A percentile compares a stretch with the other conserved stretches of the same genome.
Evolutionary conservation across 2,113 vertebrate genomes (phyloP).

Genomic region (zebrafish (Danio rerio)): GRCz12tu NC_133194.1:25665001-25665500

Average conservation of each 20-base stretch:
- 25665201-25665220: constrained; percentile 12
- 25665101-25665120: constrained; percentile 27
- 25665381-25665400: background rate
- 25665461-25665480: no score
- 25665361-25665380: background rate
- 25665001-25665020: constrained; percentile 26
- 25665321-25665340: background rate
- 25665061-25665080: constrained; percentile 32
- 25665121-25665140: background rate
- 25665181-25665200: background rate
- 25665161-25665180: constrained; percentile 6
- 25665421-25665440: no score
- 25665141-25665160: background rate
- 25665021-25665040: constrained; percentile 28
- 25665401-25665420: background rate
- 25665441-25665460: no score
- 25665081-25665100: constrained; percentile 29
- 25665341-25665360: background rate
- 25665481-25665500: no score
- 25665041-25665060: constrained; percentile 23
- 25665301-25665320: background rate
- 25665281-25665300: background rate
- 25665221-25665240: background rate
- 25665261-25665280: background rate
- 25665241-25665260: constrained; percentile 5